Conservation (phyloP, 2,113 vertebrate genomes). For the Phainopepla nitens region DNA sequence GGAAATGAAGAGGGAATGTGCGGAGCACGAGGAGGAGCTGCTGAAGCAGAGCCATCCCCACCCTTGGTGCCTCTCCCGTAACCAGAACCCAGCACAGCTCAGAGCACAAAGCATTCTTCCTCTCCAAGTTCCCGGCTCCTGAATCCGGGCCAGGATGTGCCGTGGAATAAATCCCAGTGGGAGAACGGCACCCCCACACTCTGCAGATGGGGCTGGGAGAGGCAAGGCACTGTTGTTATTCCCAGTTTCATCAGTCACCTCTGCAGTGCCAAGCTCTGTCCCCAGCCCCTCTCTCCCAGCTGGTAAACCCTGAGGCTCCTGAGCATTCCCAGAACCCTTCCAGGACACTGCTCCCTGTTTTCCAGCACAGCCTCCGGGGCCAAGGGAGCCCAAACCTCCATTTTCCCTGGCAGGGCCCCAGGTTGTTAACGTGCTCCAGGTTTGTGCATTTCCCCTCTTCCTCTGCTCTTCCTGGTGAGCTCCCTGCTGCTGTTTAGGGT, state of each 20-base stretch:
- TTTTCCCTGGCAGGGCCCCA: background rate
- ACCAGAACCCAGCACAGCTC: background rate
- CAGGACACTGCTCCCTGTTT: background rate
- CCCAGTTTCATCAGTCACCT: background rate
- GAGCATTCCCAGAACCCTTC: background rate
- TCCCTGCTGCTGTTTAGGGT: no score
- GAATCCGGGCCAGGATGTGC: background rate
- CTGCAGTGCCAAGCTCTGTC: background rate
- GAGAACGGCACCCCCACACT: background rate
- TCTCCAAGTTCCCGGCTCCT: background rate
- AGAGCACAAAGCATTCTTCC: background rate
- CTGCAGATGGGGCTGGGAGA: background rate
- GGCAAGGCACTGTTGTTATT: background rate
- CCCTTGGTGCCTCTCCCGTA: background rate
- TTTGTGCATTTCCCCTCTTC: background rate
- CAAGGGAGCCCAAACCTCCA: fast-evolving
- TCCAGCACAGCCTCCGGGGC: background rate
- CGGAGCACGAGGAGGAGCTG: background rate
- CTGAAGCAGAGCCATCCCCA: background rate
- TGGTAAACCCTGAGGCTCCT: fast-evolving
- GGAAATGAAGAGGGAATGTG: background rate
- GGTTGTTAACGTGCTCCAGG: background rate
- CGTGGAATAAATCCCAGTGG: background rate
- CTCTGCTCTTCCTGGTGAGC: no score
- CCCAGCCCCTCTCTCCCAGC: background rate